These are phyloP conservation scores for Upupa epops DNA, from an alignment of 2,113 vertebrate genomes.

Conservation along the genomic window DNA sequence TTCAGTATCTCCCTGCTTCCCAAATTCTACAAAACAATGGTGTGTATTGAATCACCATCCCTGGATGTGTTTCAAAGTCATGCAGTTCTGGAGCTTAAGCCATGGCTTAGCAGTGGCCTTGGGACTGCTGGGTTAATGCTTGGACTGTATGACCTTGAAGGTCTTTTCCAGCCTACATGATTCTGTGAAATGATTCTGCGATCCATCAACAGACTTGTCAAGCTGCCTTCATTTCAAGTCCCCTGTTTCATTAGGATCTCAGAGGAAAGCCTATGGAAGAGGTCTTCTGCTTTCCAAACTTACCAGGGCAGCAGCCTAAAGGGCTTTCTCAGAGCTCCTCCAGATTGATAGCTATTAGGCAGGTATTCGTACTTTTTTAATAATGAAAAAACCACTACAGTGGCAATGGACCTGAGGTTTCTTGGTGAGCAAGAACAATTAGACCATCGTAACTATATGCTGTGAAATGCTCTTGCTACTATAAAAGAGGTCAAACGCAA, in stretches of 20 bases:
- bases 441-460: not conserved
- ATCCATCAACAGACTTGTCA: not conserved
- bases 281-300: not conserved
- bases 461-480: not conserved
- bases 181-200: too few relatives aligned
- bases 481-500: slow-evolving; percentile 60
- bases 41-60: too few relatives aligned
- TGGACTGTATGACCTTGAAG: too few relatives aligned
- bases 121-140: too few relatives aligned
- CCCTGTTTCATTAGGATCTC: not conserved
- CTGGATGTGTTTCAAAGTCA: too few relatives aligned
- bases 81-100: too few relatives aligned
- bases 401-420: not conserved
- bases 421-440: not conserved
- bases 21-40: not conserved
- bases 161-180: too few relatives aligned
- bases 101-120: too few relatives aligned
- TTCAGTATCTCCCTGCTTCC: not conserved
- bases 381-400: not conserved
- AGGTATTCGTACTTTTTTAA: not conserved
- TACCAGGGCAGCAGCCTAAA: not conserved
- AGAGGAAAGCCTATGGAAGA: not conserved
- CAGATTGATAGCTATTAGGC: not conserved
- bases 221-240: fast-evolving
- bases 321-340: not conserved